Percentiles rank a stretch among this genome's conserved stretches.
phyloP scores from a whole-genome alignment of 1,140 invertebrate genomes.

The Himalopsyche phryganea region DNA sequence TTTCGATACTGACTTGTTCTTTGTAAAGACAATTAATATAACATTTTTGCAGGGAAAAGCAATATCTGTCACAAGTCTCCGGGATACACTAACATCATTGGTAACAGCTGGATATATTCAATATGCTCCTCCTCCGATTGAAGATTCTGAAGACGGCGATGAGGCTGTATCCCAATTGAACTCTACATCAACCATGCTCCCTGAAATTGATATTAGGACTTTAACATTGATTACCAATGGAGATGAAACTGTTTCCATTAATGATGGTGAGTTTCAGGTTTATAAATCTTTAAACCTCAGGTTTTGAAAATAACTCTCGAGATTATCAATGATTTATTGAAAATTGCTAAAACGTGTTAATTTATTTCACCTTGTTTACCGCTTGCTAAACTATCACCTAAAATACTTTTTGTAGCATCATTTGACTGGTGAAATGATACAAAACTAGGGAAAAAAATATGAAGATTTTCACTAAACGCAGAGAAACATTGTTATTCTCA shows the following conservation, averaged over 20 bases:
- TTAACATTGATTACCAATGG: conserved; percentile 38
- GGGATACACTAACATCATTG: conserved; percentile 47
- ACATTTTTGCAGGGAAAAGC: conserved; percentile 43
- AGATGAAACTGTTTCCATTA: conserved; percentile 39
- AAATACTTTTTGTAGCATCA: too few species aligned
- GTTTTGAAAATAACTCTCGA: too few species aligned
- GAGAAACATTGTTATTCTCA: conserved; percentile 1
- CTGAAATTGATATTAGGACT: conserved; percentile 48
- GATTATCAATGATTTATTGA: too few species aligned
- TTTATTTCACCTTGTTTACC: too few species aligned
- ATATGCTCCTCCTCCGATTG: conserved; percentile 40
- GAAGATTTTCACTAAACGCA: too few species aligned
- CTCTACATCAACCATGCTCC: conserved; percentile 38
- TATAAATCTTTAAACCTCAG: too few species aligned
- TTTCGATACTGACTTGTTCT: conserved; percentile 38
- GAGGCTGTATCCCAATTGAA: neutral
- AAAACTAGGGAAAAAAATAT: too few species aligned
- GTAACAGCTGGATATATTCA: conserved; percentile 48
- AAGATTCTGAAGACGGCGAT: conserved; percentile 41
- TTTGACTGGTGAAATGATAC: too few species aligned
- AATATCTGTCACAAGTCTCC: conserved; percentile 41
- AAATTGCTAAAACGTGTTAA: too few species aligned
- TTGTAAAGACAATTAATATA: neutral
- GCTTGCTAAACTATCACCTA: too few species aligned
- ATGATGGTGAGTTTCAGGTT: conserved; percentile 33